Conservation (phyloP, 2,888 invertebrate species). For the Eudasyphora cyanicolor region DNA sequence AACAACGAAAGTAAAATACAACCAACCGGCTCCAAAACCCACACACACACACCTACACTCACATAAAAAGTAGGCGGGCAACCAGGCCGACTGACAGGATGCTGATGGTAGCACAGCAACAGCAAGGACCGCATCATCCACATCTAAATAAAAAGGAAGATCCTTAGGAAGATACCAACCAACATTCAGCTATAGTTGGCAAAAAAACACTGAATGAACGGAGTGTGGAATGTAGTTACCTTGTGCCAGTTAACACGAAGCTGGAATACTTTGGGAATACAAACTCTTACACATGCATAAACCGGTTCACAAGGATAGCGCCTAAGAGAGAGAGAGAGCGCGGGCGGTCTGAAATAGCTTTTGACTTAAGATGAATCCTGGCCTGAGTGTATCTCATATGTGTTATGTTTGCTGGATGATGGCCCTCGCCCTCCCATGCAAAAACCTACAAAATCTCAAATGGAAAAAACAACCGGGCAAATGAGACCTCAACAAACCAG, state of each 20-base stretch:
- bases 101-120: background rate
- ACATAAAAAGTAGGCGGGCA: too few species aligned
- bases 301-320: conserved; percentile 11
- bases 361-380: conserved; percentile 8
- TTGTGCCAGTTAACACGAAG: conserved; percentile 30
- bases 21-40: conserved; percentile 24
- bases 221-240: conserved; percentile 10
- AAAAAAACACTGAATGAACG: too few species aligned
- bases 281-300: background rate
- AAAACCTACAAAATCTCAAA: conserved; percentile 21
- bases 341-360: conserved; percentile 30
- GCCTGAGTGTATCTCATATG: too few species aligned
- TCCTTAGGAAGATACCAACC: background rate
- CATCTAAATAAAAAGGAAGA: conserved; percentile 24
- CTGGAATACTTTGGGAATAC: conserved; percentile 16
- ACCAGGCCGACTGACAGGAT: background rate
- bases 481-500: conserved; percentile 43
- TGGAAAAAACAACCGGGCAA: conserved; percentile 35
- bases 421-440: background rate
- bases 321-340: background rate
- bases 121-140: background rate
- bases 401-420: background rate
- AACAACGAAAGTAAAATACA: conserved; percentile 66
- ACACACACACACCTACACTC: background rate
- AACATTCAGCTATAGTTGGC: background rate